Percentiles rank a stretch among this genome's conserved stretches.
Evolutionary conservation across 2,113 vertebrate species (phyloP).

Genomic region (Esox niger): DNA sequence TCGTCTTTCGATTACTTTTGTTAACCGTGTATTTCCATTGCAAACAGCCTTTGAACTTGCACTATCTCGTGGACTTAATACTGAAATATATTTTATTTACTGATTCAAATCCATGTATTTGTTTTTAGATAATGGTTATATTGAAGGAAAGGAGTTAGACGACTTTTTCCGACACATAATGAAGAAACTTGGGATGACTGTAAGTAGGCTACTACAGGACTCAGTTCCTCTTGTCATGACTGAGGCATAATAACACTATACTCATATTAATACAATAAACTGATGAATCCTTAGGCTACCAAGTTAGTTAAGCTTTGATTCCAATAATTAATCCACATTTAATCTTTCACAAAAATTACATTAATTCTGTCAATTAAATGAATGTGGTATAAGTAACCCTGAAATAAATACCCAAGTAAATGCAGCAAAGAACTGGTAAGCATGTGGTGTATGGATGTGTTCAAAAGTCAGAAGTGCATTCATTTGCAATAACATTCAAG

Average conservation of each 20-base stretch:
- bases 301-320: not conserved
- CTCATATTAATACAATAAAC: not conserved
- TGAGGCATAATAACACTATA: too few species aligned
- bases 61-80: not conserved
- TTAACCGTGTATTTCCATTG: too few species aligned
- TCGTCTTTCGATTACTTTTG: not conserved
- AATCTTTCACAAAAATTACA: not conserved
- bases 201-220: constrained; percentile 53
- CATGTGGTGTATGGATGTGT: too few species aligned
- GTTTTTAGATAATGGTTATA: constrained; percentile 83
- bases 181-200: constrained; percentile 71
- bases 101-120: constrained; percentile 51
- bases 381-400: not conserved
- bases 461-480: not conserved
- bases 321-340: not conserved
- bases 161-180: constrained; percentile 77
- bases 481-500: not conserved
- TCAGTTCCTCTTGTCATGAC: not conserved
- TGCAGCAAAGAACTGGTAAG: too few species aligned
- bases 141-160: constrained; percentile 79
- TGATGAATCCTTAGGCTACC: too few species aligned
- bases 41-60: too few species aligned
- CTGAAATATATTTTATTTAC: not conserved
- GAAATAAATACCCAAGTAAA: not conserved
- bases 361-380: not conserved